Base-by-base conservation (phyloP, 1,140 invertebrate genomes). In the Trachymyrmex septentrionalis region DNA sequence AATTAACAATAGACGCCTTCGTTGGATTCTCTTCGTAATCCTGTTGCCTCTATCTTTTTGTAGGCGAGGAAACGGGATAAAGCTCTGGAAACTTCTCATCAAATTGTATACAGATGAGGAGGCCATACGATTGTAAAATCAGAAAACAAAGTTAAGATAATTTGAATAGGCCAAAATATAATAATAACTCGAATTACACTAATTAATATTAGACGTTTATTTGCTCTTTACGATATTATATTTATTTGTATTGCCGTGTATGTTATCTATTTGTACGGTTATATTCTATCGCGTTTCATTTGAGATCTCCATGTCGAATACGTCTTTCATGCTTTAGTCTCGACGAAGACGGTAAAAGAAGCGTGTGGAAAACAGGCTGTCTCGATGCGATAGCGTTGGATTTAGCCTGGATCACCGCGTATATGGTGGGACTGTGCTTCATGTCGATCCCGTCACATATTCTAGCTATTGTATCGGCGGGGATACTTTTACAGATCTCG, bases 341-440 rank as follows among this genome's bases (percentile, higher is more conserved):
- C 76, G 77, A 67, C 12, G 86, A 63, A 50, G 48, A 71, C 30
- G 63, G 64, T 59, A 63, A 24, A 21, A 86, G 12, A 6, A 73
- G 12, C 63, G 27, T 55, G 34, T 30, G 63, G 38, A 61, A 53
- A 67, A 85, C 34, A 44, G 85, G 77, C 84, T 91, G 91, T 59
- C 72, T 86, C 63, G 89, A 91, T 10, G 91, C 88, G 84, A 90
- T 91, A 92, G 86, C 85, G 73, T 86, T 87, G 86, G 85, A 90
- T 89, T 87, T 87, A 80, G 86, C 89, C 85, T 90, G 88, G 87
- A 91, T 92, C 77, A 89, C 78, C 5, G 80, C 88, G 73, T 87
- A 88, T 48, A 55, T 88, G 38, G 85, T 88, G 27, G 87, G 88
- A 87, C 85, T 91, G 61, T 91, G 86, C 84, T 89, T 89, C 77